A percentile compares a stretch with the other conserved stretches of the same genome.
These are phyloP conservation scores for Lasius fuliginosus DNA, from an alignment of 2,888 invertebrate species.

Conservation along the genomic window DNA sequence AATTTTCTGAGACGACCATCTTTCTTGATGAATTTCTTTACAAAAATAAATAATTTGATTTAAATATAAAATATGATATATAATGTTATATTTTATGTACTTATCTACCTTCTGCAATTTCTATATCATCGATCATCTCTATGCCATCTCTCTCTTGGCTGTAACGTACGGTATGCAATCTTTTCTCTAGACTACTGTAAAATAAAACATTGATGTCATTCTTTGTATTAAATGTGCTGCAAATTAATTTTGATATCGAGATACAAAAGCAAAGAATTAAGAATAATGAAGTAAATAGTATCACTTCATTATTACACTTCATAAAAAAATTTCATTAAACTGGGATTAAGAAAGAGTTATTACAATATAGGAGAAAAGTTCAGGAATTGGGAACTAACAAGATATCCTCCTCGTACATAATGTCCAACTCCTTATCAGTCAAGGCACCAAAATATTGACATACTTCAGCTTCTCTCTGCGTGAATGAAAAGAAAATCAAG, in stretches of 20 bases:
- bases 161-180: not conserved
- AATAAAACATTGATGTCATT: not conserved
- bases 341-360: not conserved
- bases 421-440: slow-evolving; percentile 59
- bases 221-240: not conserved
- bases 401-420: slow-evolving; percentile 27
- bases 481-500: slow-evolving; percentile 5
- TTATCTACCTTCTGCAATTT: slow-evolving; percentile 5
- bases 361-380: not conserved
- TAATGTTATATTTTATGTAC: not conserved
- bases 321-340: not conserved
- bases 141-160: not conserved
- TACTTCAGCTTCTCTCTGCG: slow-evolving; percentile 50
- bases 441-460: slow-evolving; percentile 65
- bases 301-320: not conserved
- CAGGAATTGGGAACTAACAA: slow-evolving; percentile 56
- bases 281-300: not conserved
- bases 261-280: not conserved
- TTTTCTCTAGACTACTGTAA: not conserved
- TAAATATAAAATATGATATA: slow-evolving; percentile 1
- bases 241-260: not conserved
- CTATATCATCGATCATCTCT: not conserved
- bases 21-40: not conserved
- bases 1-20: not conserved
- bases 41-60: slow-evolving; percentile 14